Evolutionary conservation across 2,888 invertebrate species (phyloP), one percentile per base, ranked within the genome.

Genomic region (Drosophila meridiana): DNA sequence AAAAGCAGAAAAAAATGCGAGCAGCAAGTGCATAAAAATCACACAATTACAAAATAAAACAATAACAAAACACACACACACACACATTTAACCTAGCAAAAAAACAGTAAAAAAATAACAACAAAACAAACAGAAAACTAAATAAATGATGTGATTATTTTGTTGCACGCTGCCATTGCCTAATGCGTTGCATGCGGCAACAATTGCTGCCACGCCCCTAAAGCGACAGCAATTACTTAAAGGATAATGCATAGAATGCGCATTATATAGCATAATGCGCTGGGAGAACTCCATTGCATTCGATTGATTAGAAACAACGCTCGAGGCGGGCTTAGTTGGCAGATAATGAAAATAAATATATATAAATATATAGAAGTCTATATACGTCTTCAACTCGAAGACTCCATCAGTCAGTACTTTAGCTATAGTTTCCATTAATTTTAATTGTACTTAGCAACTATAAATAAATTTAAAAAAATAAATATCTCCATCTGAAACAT

Each of bases 1-100:
- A 52, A 32, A 30, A 52, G 26, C 53, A 36, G 26, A 53, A 50
- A 50, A 50, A 11, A 2, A 53, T 40, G 11, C 36, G 34, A 67
- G 47, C 67, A 61, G 60, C 61, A 56, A 71, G 48, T 53, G 56
- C 72, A 62, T 58, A 28, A 56, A 50, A 69, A 69, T 55, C 48
- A 45, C 58, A 26, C 32, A n/a, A 43, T 50, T 9, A 20, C 30
- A 7, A 30, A 4, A 20, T 20, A 20, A 20, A 45, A 48, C 55
- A 36, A 13, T 2, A 13, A 50, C 53, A 53, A 14, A 26, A 14
- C 26, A 26, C 26, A 40, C 14, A 28, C 8, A 43, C 34, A 34
- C 38, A 45, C 30, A 34, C 43, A 69, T 61, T 58, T 65, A 61
- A 45, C 45, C 36, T 20, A 13, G 47, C 47, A 30, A 26, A 36